Base-by-base conservation (phyloP, 2,888 invertebrate genomes). In the Emmelina monodactyla region DNA sequence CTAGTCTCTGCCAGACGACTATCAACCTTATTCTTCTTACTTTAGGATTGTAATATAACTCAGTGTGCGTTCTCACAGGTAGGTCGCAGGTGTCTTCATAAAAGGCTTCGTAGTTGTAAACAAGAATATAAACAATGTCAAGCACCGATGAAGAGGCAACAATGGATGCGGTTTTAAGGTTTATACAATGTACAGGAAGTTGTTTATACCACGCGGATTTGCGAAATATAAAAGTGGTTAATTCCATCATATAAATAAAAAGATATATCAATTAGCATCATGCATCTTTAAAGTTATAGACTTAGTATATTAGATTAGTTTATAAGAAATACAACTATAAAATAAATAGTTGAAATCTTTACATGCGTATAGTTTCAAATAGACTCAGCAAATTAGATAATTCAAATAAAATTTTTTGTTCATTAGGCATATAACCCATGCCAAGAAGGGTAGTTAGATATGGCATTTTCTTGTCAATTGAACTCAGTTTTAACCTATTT, bases 21-120 rank as follows among this genome's bases (percentile, higher is more conserved):
- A 25, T 25, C 25, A 11, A 4, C 25, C 11, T 4, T 25, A 25
- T 25, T 25, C n/a, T 3, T 25, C 3, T 25, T 3, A 10, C n/a
- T 11, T n/a, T 25, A 25, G 19, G 6, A 25, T 7, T 11, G 4
- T 25, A n/a, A n/a, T 25, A 25, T 25, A 28, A 16, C 3, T 36
- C 10, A 1, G 15, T 16, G 28, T 34, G 37, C 30, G 31, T 39
- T 41, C 54, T 42, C 51, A 60, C 75, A 76, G 78, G 76, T 75
- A 75, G 69, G 69, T 66, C 62, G 72, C 75, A 76, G 72, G 76
- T 76, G 72, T 69, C 55, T 59, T 55, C 55, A 54, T 60, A 7
- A 25, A 25, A 25, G 25, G 42, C 46, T 45, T 41, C 44, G 42
- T 45, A 49, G 51, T 50, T 50, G 56, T 62, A 64, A 66, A 71